Evolutionary conservation across 92 coral and sea anemone genomes (phyloP).

Genomic region (Micromussa lordhowensis): DNA sequence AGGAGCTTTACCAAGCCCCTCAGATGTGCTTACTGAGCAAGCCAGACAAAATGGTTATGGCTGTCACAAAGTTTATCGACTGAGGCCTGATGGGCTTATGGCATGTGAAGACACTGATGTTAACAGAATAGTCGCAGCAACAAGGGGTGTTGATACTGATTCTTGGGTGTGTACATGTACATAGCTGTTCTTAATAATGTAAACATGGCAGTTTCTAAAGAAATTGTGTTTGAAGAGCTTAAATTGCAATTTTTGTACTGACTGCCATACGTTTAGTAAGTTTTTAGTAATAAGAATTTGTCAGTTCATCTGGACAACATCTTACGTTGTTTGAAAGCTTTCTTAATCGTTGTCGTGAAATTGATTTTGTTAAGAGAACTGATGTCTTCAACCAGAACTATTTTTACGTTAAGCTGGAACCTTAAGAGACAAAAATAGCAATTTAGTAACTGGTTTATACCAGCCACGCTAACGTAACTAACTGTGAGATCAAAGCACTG

Average conservation of each 20-base stretch:
- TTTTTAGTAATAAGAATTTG: not conserved
- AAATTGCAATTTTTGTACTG: not conserved
- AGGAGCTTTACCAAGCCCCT: conserved; percentile 88
- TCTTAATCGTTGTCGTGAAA: not conserved
- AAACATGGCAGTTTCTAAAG: not conserved
- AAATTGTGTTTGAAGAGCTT: not conserved
- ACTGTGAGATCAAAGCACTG: not conserved
- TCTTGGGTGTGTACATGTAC: conserved; percentile 51
- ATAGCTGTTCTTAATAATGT: no score
- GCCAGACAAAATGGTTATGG: conserved; percentile 69
- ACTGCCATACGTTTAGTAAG: not conserved
- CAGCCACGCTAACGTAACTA: not conserved
- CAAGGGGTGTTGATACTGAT: conserved; percentile 64
- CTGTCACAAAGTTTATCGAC: conserved; percentile 82
- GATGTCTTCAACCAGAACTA: not conserved
- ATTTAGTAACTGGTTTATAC: not conserved
- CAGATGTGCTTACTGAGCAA: conserved; percentile 64
- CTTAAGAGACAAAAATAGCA: not conserved
- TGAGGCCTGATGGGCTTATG: conserved; percentile 86
- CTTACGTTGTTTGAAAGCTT: not conserved
- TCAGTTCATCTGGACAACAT: not conserved
- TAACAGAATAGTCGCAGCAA: conserved; percentile 72
- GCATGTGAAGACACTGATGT: conserved; percentile 75
- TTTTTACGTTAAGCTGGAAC: no score
- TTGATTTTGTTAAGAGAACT: no score